Percentiles rank a stretch among this genome's conserved stretches.
Conservation (phyloP, 2,113 vertebrate species). For the Petroica traversi region DNA sequence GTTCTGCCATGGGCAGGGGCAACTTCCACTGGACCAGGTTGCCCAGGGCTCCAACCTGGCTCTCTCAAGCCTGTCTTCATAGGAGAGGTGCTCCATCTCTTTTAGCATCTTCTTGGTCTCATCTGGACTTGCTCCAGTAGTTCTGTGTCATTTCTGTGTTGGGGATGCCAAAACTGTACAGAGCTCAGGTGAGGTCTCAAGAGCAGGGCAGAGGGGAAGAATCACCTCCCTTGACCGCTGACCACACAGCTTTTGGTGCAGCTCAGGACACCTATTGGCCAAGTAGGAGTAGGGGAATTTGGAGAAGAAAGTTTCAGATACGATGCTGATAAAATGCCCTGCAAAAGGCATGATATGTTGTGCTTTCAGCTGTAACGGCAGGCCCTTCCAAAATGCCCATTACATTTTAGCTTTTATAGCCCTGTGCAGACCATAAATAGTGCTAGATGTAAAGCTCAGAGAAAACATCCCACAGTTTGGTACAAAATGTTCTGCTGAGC, state of each 20-base stretch:
- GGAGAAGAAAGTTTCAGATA: background rate
- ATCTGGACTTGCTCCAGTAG: background rate
- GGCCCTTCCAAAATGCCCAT: background rate
- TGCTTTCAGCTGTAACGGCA: background rate
- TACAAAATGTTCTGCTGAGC: background rate
- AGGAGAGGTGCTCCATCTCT: background rate
- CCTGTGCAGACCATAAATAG: background rate
- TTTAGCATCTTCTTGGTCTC: background rate
- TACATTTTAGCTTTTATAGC: background rate
- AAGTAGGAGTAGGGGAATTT: background rate
- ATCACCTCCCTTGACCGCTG: background rate
- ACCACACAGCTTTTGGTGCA: background rate
- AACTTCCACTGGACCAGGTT: background rate
- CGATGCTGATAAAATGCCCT: background rate
- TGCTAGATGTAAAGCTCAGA: background rate
- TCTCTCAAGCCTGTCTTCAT: background rate
- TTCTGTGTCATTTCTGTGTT: background rate
- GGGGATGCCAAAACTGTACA: background rate
- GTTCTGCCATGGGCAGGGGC: background rate
- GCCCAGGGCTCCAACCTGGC: accelerated
- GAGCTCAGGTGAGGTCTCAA: background rate
- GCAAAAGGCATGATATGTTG: background rate
- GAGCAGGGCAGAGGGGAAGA: background rate
- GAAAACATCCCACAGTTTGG: background rate
- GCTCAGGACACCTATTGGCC: background rate